A percentile compares a stretch with the other conserved stretches of the same genome.
Evolutionary conservation across 2,797 vertebrate species (phyloP).

Genomic region (Sylvia borin): DNA sequence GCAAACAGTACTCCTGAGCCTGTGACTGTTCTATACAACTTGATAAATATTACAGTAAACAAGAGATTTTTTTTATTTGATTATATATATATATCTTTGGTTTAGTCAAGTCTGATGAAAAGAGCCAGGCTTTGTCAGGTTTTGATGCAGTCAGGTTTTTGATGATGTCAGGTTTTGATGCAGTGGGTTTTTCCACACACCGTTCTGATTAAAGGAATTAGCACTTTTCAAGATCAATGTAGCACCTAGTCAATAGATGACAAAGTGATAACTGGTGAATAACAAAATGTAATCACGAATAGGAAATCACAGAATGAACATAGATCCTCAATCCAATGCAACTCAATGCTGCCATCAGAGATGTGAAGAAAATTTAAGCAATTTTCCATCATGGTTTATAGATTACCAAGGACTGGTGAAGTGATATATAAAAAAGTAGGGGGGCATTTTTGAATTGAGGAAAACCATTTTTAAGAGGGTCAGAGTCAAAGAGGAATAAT

Average conservation of each 20-base stretch:
- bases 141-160: not conserved
- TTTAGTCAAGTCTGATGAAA: not conserved
- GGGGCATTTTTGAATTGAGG: not conserved
- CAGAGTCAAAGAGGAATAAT: not conserved
- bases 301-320: not conserved
- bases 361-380: not conserved
- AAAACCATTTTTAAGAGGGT: not conserved
- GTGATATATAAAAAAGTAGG: not conserved
- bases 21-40: not conserved
- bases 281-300: not conserved
- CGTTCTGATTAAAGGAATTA: not conserved
- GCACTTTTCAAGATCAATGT: not conserved
- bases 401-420: not conserved
- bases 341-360: not conserved
- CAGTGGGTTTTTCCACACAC: not conserved
- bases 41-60: not conserved
- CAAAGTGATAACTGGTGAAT: not conserved
- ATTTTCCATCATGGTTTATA: not conserved
- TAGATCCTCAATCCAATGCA: not conserved
- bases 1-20: not conserved
- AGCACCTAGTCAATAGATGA: not conserved
- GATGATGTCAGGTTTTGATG: not conserved
- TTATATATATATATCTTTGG: not conserved
- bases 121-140: accelerated
- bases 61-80: not conserved